Evolutionary conservation across 2,888 invertebrate genomes (phyloP).

Genomic region (Calameuta pallipes): DNA sequence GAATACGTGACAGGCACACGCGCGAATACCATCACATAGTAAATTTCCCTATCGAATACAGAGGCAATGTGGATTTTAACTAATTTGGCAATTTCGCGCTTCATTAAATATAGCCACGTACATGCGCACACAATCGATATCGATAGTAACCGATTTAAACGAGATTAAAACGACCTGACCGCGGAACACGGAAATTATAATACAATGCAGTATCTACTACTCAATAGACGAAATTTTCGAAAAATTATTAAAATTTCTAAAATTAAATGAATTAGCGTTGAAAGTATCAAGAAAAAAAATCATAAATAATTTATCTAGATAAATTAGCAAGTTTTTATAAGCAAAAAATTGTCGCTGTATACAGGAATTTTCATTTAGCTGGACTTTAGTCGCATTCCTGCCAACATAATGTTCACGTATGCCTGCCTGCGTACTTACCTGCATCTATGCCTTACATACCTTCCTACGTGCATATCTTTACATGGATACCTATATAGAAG

Average conservation of each 20-base stretch:
- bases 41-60: conserved; percentile 22
- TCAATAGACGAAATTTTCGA: background rate
- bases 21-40: conserved; percentile 21
- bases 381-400: background rate
- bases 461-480: background rate
- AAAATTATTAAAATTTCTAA: too few relatives aligned
- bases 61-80: conserved; percentile 44
- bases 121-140: conserved; percentile 1
- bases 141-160: background rate
- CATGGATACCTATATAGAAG: background rate
- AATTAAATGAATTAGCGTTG: background rate
- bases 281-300: background rate
- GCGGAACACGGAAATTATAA: background rate
- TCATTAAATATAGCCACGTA: conserved; percentile 44
- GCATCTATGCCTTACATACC: background rate
- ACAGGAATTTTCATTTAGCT: background rate
- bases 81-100: conserved; percentile 57
- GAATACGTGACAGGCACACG: conserved; percentile 22
- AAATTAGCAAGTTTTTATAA: background rate
- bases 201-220: background rate
- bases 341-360: background rate
- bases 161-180: background rate
- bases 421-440: background rate
- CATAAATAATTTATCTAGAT: background rate
- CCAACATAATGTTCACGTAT: background rate